Conservation (phyloP, 2,113 vertebrate genomes). For the Galemys pyrenaicus region DNA sequence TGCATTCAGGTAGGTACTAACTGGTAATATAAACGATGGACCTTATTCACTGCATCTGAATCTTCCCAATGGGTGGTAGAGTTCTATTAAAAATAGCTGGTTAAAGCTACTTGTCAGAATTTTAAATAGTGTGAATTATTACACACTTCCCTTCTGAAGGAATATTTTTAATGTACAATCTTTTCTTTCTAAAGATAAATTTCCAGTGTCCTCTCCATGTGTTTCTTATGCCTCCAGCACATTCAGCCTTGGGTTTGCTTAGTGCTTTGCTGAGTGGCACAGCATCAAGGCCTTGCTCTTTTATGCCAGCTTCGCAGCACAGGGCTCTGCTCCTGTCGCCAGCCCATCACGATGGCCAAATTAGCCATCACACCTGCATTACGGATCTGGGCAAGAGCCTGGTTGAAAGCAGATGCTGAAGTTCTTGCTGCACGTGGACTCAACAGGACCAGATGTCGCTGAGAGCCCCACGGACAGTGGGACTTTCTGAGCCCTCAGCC, state of each 20-base stretch:
- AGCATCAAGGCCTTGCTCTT: conserved; percentile 34
- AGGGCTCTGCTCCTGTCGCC: not conserved
- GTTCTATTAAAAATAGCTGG: conserved; percentile 25
- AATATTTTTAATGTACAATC: not conserved
- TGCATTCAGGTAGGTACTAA: conserved; percentile 7
- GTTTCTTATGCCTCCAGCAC: not conserved
- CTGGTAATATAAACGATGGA: not conserved
- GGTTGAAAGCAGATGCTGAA: not conserved
- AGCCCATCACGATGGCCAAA: not conserved
- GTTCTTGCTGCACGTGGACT: not conserved
- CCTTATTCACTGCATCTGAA: not conserved
- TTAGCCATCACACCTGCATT: conserved; percentile 29
- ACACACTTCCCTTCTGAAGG: not conserved
- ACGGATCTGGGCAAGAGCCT: conserved; percentile 58
- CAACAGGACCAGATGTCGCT: not conserved
- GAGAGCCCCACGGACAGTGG: not conserved
- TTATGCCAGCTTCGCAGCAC: conserved; percentile 25
- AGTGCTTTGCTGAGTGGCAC: conserved; percentile 51
- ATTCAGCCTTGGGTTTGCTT: conserved; percentile 16
- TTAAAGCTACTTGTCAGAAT: conserved; percentile 5
- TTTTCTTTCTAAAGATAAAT: not conserved
- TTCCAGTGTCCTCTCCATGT: not conserved
- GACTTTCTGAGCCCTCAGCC: not conserved
- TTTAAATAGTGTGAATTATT: conserved; percentile 17
- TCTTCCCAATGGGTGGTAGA: not conserved